These are phyloP conservation scores for Acanthornis magna DNA, from an alignment of 2,797 vertebrate species.

Conservation along the genomic window DNA sequence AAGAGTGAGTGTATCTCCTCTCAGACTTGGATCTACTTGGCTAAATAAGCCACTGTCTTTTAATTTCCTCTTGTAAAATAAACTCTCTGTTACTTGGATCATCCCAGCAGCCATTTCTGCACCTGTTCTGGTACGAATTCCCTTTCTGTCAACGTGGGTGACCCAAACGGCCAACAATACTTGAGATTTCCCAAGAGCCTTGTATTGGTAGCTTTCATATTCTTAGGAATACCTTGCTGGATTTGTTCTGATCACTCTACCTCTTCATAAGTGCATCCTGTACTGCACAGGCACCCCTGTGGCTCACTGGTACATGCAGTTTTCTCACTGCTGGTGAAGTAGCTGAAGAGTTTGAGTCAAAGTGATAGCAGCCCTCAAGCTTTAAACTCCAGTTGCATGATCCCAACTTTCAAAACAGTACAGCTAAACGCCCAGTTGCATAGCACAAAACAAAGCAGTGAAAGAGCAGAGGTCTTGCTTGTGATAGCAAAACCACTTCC, in stretches of 20 bases:
- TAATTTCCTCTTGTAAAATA: slow-evolving; percentile 67
- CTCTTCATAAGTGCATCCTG: not conserved
- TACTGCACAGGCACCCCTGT: not conserved
- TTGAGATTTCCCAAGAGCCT: not conserved
- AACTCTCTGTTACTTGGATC: slow-evolving; percentile 21
- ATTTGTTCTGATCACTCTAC: not conserved
- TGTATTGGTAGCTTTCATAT: not conserved
- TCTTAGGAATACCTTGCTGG: not conserved
- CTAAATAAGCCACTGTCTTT: slow-evolving; percentile 53
- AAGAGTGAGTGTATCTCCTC: not conserved
- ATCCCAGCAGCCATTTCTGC: slow-evolving; percentile 22
- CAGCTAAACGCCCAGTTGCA: not conserved
- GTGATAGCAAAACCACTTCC: not conserved
- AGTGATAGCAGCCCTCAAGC: not conserved
- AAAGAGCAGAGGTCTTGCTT: not conserved
- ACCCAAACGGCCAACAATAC: not conserved
- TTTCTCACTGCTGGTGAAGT: not conserved
- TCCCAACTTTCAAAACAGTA: not conserved
- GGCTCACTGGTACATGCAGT: not conserved
- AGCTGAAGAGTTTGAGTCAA: not conserved
- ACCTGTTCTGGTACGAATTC: not conserved
- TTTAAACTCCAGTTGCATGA: not conserved
- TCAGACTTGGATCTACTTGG: slow-evolving; percentile 15
- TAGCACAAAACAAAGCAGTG: not conserved
- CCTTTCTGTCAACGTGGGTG: slow-evolving; percentile 5